Conservation (phyloP, 1,140 invertebrate genomes). For the Catajapyx aquilonaris region DNA sequence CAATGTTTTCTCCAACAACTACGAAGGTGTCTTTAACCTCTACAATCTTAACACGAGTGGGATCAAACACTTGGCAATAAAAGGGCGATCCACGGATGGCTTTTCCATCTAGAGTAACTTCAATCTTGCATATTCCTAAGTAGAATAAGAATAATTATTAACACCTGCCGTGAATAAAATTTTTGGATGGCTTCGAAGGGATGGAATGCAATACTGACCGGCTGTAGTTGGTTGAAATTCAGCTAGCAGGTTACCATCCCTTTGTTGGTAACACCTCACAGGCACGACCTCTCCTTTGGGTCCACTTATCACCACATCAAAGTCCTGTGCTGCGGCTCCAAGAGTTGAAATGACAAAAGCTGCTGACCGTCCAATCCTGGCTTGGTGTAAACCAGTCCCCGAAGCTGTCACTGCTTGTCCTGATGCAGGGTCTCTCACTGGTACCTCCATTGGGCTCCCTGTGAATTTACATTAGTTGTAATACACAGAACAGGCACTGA, state of each 20-base stretch:
- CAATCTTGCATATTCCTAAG: slow-evolving; percentile 48
- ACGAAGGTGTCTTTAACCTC: slow-evolving; percentile 55
- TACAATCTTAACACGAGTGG: slow-evolving; percentile 47
- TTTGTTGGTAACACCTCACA: slow-evolving; percentile 84
- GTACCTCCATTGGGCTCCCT: slow-evolving; percentile 28
- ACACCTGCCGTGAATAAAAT: not conserved
- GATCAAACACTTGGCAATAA: slow-evolving; percentile 84
- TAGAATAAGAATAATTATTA: slow-evolving; percentile 6
- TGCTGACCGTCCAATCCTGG: slow-evolving; percentile 50
- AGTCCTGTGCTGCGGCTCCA: slow-evolving; percentile 61
- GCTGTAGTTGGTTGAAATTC: slow-evolving; percentile 72
- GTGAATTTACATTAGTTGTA: slow-evolving; percentile 9
- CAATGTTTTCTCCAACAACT: slow-evolving; percentile 61
- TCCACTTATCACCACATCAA: slow-evolving; percentile 71
- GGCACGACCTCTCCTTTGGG: slow-evolving; percentile 76
- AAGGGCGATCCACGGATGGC: slow-evolving; percentile 88
- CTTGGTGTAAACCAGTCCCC: slow-evolving; percentile 61
- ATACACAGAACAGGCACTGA: not conserved
- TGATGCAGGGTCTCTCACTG: slow-evolving; percentile 32
- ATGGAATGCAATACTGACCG: slow-evolving; percentile 19
- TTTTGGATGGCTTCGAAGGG: not conserved
- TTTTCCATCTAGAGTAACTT: slow-evolving; percentile 80
- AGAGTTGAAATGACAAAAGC: slow-evolving; percentile 76
- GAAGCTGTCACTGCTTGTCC: slow-evolving; percentile 53
- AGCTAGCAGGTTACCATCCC: slow-evolving; percentile 76